phyloP scores from a whole-genome alignment of 2,888 invertebrate genomes.

The Drosophila nr. fundita region DNA sequence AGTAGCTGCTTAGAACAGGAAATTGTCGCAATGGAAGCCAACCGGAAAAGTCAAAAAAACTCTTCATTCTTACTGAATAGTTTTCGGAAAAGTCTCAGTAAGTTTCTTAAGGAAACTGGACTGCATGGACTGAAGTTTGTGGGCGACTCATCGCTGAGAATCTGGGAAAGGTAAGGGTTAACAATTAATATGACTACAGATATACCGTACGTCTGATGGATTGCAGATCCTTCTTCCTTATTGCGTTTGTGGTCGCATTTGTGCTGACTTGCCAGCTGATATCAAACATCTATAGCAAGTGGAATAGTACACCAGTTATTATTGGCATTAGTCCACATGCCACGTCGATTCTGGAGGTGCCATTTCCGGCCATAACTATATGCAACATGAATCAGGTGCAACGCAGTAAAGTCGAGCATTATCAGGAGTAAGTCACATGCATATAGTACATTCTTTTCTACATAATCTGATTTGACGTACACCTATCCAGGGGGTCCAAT shows the following conservation, averaged over 20 bases:
- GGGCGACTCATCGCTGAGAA: conserved; percentile 62
- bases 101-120: conserved; percentile 72
- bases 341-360: conserved; percentile 88
- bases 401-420: conserved; percentile 87
- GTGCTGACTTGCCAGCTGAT: conserved; percentile 87
- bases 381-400: conserved; percentile 94
- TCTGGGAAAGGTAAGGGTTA: conserved; percentile 72
- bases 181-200: background rate
- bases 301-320: conserved; percentile 91
- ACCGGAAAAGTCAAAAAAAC: conserved; percentile 11
- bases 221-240: conserved; percentile 89
- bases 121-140: conserved; percentile 79
- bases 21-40: conserved; percentile 31
- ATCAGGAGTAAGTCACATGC: conserved; percentile 71
- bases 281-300: conserved; percentile 89
- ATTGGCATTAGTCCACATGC: conserved; percentile 91
- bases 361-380: conserved; percentile 93
- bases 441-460: background rate
- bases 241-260: conserved; percentile 88
- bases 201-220: background rate
- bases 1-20: background rate
- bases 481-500: conserved; percentile 51
- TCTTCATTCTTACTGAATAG: conserved; percentile 39
- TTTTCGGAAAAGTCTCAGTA: conserved; percentile 53
- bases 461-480: background rate